Base-by-base conservation (phyloP, 2,888 invertebrate species). In the Nineta flava region DNA sequence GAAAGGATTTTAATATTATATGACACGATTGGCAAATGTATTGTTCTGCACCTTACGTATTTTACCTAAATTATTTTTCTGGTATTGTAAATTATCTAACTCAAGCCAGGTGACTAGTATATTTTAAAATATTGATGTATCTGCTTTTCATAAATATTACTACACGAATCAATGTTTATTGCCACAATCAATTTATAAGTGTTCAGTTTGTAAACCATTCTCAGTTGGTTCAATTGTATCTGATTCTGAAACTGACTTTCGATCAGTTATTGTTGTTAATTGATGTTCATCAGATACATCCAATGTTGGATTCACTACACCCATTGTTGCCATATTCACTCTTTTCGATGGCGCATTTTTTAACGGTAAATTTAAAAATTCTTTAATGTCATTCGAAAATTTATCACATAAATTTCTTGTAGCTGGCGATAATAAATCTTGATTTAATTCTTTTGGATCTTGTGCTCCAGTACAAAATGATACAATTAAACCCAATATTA, bases 401-500 rank as follows among this genome's bases (percentile, higher is more conserved):
- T 69, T 67, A 56, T 72, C 67, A 34, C 78, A 64, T n/a, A 79
- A 61, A 6, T 65, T 62, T 41, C 72, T 66, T n/a, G 83, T 62
- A 0, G 81, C 77, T 9, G 84, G 83, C 49, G 83, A 80, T 47
- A 83, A 68, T 6, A 83, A 68, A 56, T 79, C 77, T n/a, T 75
- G 72, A 54, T 83, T 76, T 1, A 86, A 70, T 12, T 74, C 70
- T 1, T 72, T 68, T 0, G 80, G 78, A 57, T 81, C 71, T 43
- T 76, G 75, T 40, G 70, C 64, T 1, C 80, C 79, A 0, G 83
- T 81, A 16, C 77, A 57, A 21, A 79, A 69, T n/a, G 91, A 90
- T 35, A 82, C 79, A 2, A 77, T 49, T 42, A 86, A 66, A 0
- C 92, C 92, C 10, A 85, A 68, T 10, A 84, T 59, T 19, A 91